Conservation (phyloP, 2,113 vertebrate species). For the Colossoma macropomum region DNA sequence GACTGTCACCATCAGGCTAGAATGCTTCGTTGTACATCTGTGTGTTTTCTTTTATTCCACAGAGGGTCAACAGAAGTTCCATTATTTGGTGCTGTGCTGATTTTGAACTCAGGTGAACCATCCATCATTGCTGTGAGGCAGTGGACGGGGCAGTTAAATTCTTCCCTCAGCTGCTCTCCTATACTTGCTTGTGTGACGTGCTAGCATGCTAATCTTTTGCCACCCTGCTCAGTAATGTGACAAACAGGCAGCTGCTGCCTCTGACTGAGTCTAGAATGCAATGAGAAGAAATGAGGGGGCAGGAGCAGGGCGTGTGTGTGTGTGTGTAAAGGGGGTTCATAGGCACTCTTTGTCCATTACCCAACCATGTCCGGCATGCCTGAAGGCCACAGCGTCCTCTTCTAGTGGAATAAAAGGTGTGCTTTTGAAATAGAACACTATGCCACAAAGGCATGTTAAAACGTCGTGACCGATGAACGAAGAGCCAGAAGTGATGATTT, state of each 20-base stretch:
- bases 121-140: not conserved
- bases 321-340: conserved; percentile 35
- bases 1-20: not conserved
- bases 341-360: conserved; percentile 48
- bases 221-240: conserved; percentile 69
- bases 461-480: conserved; percentile 38
- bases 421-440: conserved; percentile 72
- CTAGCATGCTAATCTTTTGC: conserved; percentile 70
- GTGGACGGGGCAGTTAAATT: not conserved
- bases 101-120: not conserved
- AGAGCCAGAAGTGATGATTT: conserved; percentile 48
- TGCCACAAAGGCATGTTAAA: conserved; percentile 63
- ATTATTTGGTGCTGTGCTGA: not conserved
- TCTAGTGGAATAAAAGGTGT: conserved; percentile 56
- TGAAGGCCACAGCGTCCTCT: conserved; percentile 64
- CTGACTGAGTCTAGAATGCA: conserved; percentile 26
- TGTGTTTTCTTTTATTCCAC: not conserved
- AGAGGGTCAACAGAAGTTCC: too few species aligned
- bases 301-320: not conserved
- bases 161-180: conserved; percentile 26
- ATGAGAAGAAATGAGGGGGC: conserved; percentile 1
- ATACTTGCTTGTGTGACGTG: conserved; percentile 22
- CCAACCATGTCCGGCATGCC: conserved; percentile 57
- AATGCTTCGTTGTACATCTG: not conserved
- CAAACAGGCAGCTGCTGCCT: conserved; percentile 62